Evolutionary conservation across 2,113 vertebrate genomes (phyloP).

Genomic region (Motacilla tschutschensis): DNA sequence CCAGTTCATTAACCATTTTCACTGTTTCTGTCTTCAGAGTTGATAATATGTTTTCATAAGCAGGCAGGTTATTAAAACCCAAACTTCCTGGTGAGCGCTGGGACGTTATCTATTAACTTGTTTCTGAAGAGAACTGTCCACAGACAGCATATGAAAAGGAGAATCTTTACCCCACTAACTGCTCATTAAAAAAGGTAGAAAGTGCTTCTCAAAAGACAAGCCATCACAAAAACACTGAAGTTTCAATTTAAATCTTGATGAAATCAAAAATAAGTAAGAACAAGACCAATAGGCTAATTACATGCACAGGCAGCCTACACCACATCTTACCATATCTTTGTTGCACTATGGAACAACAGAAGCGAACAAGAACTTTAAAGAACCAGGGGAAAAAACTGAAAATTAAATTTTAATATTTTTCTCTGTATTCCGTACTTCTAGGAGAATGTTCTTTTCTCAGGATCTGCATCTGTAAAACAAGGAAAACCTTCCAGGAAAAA

Average conservation of each 20-base stretch:
- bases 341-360: not conserved
- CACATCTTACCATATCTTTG: not conserved
- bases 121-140: not conserved
- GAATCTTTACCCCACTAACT: not conserved
- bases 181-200: not conserved
- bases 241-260: constrained; percentile 44
- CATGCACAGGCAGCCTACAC: not conserved
- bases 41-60: not conserved
- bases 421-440: constrained; percentile 45
- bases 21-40: not conserved
- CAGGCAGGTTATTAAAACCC: not conserved
- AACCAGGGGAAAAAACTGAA: not conserved
- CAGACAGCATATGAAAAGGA: not conserved
- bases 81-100: not conserved
- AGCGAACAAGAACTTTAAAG: not conserved
- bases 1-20: not conserved
- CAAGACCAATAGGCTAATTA: not conserved
- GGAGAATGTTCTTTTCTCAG: constrained; percentile 40
- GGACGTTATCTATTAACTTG: not conserved
- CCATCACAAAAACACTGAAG: not conserved
- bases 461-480: constrained; percentile 36
- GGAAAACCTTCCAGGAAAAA: constrained; percentile 39
- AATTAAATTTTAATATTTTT: constrained; percentile 42
- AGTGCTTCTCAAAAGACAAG: not conserved
- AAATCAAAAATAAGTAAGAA: constrained; percentile 24